Evolutionary conservation across 2,797 vertebrate genomes (phyloP).

Genomic region (Brachyalestes nurse): DNA sequence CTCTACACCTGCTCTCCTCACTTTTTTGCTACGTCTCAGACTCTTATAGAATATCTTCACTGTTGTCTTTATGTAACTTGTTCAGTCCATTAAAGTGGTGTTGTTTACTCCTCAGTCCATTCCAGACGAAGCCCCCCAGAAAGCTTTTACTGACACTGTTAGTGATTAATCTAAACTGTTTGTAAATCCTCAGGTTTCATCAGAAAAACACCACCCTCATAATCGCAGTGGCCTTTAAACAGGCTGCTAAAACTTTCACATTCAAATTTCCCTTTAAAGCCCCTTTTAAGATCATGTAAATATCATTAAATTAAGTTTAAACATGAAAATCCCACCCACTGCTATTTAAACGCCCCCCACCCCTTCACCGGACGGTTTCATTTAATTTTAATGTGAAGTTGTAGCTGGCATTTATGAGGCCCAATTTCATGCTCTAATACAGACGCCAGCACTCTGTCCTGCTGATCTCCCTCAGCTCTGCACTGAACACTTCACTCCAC

Average conservation of each 20-base stretch:
- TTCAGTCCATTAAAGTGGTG: neutral
- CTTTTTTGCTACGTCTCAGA: too few species aligned
- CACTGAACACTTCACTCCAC: neutral
- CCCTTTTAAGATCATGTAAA: neutral
- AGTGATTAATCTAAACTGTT: neutral
- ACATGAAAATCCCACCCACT: neutral
- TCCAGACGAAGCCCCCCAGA: neutral
- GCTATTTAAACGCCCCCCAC: neutral
- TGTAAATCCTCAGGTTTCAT: neutral
- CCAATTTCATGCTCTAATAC: constrained; percentile 18
- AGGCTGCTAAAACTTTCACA: neutral
- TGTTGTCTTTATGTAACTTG: too few species aligned
- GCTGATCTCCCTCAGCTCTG: neutral
- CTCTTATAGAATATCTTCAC: too few species aligned
- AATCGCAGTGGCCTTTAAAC: neutral
- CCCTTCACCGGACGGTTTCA: neutral
- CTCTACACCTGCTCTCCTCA: too few species aligned
- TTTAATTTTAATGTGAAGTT: constrained; percentile 7
- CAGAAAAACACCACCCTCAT: neutral
- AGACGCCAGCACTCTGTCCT: neutral
- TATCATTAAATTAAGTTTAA: constrained; percentile 3
- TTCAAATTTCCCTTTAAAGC: neutral
- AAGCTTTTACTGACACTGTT: neutral
- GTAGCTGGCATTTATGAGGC: neutral
- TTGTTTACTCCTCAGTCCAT: neutral